These are phyloP conservation scores for Larimichthys polyactis DNA, from an alignment of 2,113 vertebrate species.

Conservation along the genomic window DNA sequence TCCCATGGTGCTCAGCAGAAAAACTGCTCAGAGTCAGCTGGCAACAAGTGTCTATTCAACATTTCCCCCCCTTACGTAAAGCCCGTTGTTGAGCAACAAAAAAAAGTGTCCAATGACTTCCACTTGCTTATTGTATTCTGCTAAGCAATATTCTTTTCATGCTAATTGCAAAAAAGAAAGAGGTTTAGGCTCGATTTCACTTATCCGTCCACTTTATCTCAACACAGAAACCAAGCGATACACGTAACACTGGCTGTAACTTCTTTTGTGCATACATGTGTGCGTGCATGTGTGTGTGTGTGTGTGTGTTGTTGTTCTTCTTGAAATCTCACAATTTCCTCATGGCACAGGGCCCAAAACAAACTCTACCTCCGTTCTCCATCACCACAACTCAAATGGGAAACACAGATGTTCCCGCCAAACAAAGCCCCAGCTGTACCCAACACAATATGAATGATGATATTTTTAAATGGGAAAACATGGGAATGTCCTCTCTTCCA, in stretches of 20 bases:
- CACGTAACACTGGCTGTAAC: not conserved
- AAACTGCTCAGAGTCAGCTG: conserved; percentile 58
- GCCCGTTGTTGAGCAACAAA: conserved; percentile 21
- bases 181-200: not conserved
- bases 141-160: not conserved
- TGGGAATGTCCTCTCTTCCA: conserved; percentile 68
- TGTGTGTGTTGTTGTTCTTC: conserved; percentile 2
- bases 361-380: conserved; percentile 28
- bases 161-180: not conserved
- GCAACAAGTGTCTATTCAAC: conserved; percentile 63
- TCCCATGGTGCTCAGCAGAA: conserved; percentile 76
- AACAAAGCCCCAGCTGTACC: conserved; percentile 76
- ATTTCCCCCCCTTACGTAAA: conserved; percentile 45
- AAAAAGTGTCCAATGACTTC: conserved; percentile 20
- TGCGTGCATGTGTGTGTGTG: not conserved
- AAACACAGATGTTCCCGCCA: conserved; percentile 67
- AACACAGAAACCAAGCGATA: not conserved
- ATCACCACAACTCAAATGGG: conserved; percentile 53
- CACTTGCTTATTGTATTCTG: not conserved
- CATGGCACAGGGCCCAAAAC: conserved; percentile 40
- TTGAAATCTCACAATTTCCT: conserved; percentile 62
- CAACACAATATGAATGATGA: conserved; percentile 62
- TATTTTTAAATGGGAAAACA: conserved; percentile 76
- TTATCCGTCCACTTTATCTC: not conserved
- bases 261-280: not conserved